These are phyloP conservation scores for Orientallactaga bullata DNA, from an alignment of 2,113 vertebrate genomes.

Conservation along the genomic window DNA sequence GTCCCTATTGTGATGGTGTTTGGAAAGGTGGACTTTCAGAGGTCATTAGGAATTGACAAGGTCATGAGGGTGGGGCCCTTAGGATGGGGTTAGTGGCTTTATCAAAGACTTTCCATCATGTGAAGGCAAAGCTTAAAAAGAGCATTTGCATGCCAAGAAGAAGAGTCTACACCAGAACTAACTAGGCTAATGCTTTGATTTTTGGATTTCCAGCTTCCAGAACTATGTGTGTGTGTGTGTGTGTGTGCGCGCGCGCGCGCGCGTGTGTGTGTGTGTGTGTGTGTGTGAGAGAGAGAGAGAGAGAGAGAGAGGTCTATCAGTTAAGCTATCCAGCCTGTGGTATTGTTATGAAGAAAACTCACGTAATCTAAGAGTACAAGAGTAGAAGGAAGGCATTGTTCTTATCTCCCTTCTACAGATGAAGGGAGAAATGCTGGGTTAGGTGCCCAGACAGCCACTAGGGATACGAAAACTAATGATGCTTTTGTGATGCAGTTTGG, in stretches of 20 bases:
- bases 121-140: not conserved
- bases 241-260: no score
- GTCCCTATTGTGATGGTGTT: not conserved
- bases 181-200: not conserved
- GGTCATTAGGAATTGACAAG: not conserved
- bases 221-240: not conserved
- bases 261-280: no score
- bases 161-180: not conserved
- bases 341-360: not conserved
- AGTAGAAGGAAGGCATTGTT: no score
- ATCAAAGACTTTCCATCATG: not conserved
- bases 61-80: not conserved
- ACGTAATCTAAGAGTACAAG: not conserved
- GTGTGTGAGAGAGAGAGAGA: no score
- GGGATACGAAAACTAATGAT: not conserved
- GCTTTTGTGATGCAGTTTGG: not conserved
- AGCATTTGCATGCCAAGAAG: not conserved
- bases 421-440: not conserved
- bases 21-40: not conserved
- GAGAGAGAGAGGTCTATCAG: not conserved
- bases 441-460: not conserved
- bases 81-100: not conserved
- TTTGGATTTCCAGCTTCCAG: not conserved
- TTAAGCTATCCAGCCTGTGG: not conserved
- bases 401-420: not conserved